Evolutionary conservation across 1,140 invertebrate genomes (phyloP).

Genomic region (Oncopodura yosiiana): DNA sequence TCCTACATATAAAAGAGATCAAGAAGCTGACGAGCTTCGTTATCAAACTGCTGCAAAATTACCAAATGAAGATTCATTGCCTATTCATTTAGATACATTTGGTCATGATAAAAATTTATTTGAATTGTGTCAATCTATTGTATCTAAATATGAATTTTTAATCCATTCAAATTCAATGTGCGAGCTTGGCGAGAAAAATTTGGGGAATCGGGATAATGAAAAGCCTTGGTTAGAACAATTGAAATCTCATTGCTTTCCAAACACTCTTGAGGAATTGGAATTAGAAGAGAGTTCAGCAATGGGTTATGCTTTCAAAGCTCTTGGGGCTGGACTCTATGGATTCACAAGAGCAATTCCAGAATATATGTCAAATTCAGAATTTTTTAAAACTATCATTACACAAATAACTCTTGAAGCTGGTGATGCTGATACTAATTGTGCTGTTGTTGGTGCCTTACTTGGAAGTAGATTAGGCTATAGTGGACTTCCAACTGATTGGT

Average conservation of each 20-base stretch:
- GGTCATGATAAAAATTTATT: constrained; percentile 2
- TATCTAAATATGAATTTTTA: constrained; percentile 13
- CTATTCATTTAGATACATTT: constrained; percentile 4
- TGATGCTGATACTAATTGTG: constrained; percentile 29
- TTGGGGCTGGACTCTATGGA: constrained; percentile 16
- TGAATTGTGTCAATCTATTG: constrained; percentile 4
- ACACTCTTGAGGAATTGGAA: constrained; percentile 3
- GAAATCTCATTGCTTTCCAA: constrained; percentile 7
- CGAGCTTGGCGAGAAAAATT: neutral
- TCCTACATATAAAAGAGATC: neutral
- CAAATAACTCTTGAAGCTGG: constrained; percentile 22
- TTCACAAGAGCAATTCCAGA: constrained; percentile 1
- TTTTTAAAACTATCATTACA: constrained; percentile 21
- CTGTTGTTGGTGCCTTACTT: constrained; percentile 22
- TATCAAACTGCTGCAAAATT: neutral
- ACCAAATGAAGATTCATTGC: neutral
- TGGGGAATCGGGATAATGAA: too few species aligned
- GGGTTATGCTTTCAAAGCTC: constrained; percentile 25
- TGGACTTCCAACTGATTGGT: constrained; percentile 18
- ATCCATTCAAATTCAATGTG: neutral
- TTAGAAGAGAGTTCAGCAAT: constrained; percentile 10
- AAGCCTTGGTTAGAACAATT: constrained; percentile 12
- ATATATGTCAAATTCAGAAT: neutral
- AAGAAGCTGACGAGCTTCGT: neutral
- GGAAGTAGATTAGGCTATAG: constrained; percentile 14